Evolutionary conservation across 2,113 vertebrate genomes (phyloP).

Genomic region (Thermophis baileyi): DNA sequence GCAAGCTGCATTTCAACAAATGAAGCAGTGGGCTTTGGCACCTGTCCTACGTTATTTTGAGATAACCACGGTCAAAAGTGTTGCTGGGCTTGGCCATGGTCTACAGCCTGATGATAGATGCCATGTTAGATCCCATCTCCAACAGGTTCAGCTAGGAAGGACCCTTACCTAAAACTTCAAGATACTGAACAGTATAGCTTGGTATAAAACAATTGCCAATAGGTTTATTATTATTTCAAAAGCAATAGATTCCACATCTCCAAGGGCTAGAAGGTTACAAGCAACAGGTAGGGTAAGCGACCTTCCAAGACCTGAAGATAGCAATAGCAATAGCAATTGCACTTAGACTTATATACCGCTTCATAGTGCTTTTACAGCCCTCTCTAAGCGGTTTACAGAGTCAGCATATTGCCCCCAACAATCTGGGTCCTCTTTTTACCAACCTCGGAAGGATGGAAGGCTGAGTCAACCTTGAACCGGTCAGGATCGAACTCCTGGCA

Average conservation of each 20-base stretch:
- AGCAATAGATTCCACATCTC: neutral
- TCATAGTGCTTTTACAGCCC: too few relatives aligned
- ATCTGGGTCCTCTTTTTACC: too few relatives aligned
- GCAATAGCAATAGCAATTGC: too few relatives aligned
- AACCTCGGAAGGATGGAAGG: too few relatives aligned
- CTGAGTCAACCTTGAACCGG: too few relatives aligned
- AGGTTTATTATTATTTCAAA: neutral
- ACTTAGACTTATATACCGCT: too few relatives aligned
- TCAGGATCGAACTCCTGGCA: too few relatives aligned
- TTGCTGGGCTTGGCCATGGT: neutral
- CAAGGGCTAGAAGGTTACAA: neutral
- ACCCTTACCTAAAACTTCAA: neutral
- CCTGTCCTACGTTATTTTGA: neutral
- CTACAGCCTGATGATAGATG: neutral
- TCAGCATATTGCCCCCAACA: too few relatives aligned
- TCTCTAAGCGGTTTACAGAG: too few relatives aligned
- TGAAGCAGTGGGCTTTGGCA: neutral
- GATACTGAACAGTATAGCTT: neutral
- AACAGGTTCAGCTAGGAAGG: neutral
- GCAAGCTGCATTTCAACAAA: neutral
- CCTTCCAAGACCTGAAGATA: neutral
- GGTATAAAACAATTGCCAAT: neutral
- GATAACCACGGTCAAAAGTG: neutral
- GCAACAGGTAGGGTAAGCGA: neutral
- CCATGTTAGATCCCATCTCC: neutral